These are phyloP conservation scores for Phengaris alcon DNA, from an alignment of 2,888 invertebrate species.

Conservation along the genomic window DNA sequence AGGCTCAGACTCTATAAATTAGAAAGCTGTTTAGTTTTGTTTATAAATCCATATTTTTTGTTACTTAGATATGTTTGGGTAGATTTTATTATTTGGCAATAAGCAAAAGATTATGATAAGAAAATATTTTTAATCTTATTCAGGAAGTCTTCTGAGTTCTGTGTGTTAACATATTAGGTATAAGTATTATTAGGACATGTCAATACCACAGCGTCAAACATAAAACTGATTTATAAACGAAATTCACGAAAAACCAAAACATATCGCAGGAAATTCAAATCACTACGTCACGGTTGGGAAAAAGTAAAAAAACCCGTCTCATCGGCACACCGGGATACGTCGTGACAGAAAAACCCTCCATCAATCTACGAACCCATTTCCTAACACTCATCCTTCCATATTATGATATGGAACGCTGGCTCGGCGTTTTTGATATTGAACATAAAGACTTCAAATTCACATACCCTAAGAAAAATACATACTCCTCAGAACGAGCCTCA, in stretches of 20 bases:
- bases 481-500: conserved; percentile 23
- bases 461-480: conserved; percentile 41
- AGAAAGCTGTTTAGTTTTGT: too few species aligned
- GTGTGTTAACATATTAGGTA: too few species aligned
- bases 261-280: conserved; percentile 47
- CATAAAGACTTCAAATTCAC: conserved; percentile 52
- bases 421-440: conserved; percentile 57
- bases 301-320: conserved; percentile 58
- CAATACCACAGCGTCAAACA: conserved; percentile 16
- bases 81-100: too few species aligned
- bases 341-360: conserved; percentile 68
- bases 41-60: too few species aligned
- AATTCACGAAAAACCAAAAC: conserved; percentile 46
- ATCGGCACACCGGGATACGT: conserved; percentile 53
- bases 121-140: too few species aligned
- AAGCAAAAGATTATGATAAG: too few species aligned
- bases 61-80: too few species aligned
- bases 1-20: too few species aligned
- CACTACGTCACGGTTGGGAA: conserved; percentile 49
- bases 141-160: too few species aligned
- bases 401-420: conserved; percentile 44
- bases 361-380: conserved; percentile 63
- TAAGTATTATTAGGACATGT: too few species aligned
- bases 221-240: conserved; percentile 36
- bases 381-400: conserved; percentile 59